Base-by-base conservation (phyloP, 2,113 vertebrate genomes). In the Apteryx mantelli region DNA sequence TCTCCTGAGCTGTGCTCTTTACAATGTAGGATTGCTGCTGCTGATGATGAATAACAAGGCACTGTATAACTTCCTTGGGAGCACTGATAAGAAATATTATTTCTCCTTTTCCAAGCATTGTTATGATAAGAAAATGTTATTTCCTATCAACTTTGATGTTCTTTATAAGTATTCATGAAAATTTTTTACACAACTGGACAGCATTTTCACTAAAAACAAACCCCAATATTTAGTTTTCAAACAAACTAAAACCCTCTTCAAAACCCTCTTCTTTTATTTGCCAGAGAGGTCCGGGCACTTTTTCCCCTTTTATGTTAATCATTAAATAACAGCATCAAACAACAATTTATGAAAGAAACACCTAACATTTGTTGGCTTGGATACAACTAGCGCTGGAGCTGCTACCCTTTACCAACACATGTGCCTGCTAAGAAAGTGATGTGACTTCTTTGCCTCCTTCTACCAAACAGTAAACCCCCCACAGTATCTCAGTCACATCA, bases 401-500 rank as follows among this genome's bases (percentile, higher is more conserved):
- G 15, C 28, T 82, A 60, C 38, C 16, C 13, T 55, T 32, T 89
- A 16, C 18, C 40, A 68, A 7, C 8, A 8, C 8, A 46, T 2
- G 8, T 42, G 36, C 22, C 60, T 66, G 9, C 40, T 40, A 44
- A 28, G 38, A 34, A 86, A 21, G 21, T 46, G 14, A 4, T 61
- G 5, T 52, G 58, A 30, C 28, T 28, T 74, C 36, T 55, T 74
- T 55, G 30, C 30, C 13, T 38, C 36, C 19, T 74, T 74, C 71
- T 40, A 28, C n/a, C 38, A 40, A 40, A 38, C 14, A 78, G 19
- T 20, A 70, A 56, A 19, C 1, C 5, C 56, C 7, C 26, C 15
- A 48, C 42, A 70, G 6, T 22, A 84, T 8, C 19, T 58, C 44
- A 28, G 21, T 34, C 38, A 56, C 15, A 18, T 36, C 0, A 0